Evolutionary conservation across 1,140 invertebrate genomes (phyloP), one percentile per base, ranked within the genome.

Genomic region (Spodoptera frugiperda): DNA sequence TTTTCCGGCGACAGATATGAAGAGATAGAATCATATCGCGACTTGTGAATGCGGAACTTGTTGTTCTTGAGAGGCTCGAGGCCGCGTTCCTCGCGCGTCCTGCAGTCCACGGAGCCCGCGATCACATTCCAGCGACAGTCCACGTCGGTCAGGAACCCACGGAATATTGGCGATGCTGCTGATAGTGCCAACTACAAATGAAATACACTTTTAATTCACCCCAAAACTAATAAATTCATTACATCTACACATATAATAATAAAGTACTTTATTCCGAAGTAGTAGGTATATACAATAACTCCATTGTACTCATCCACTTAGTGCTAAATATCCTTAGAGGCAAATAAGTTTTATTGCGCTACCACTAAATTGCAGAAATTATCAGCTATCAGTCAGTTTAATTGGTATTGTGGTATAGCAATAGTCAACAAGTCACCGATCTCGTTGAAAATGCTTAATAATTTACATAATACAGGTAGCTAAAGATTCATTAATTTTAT

Each of bases 51-150:
- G 57, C 96, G 96, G 94, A 98, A 97, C 94, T 97, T 96, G 83
- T 94, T 91, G 89, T 97, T 95, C 77, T 96, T 94, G 6, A 98
- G 92, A 15, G 97, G 97, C 75, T 95, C 94, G 12, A 98, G 88
- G 8, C 99, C 99, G 72, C 98, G 95, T 94, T 99, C 99, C 92
- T 99, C 98, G 67, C 96, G 95, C 1, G 98, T 99, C 80, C 99
- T 96, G 91, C 99, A 99, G 95, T 99, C 99, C 39, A 99, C 98
- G 21, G 98, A 98, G 51, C 96, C 97, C 44, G 98, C 96, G 85
- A 99, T 99, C 12, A 99, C 97, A 89, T 97, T 97, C 99, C 99
- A 99, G 54, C 99, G 96, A 87, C 98, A 99, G 94, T 99, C 99
- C 19, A 98, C 97, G 89, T 99, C 99, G 0, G 98, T 97, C 59